phyloP scores from a whole-genome alignment of 2,888 invertebrate genomes.

The Tholera decimalis region DNA sequence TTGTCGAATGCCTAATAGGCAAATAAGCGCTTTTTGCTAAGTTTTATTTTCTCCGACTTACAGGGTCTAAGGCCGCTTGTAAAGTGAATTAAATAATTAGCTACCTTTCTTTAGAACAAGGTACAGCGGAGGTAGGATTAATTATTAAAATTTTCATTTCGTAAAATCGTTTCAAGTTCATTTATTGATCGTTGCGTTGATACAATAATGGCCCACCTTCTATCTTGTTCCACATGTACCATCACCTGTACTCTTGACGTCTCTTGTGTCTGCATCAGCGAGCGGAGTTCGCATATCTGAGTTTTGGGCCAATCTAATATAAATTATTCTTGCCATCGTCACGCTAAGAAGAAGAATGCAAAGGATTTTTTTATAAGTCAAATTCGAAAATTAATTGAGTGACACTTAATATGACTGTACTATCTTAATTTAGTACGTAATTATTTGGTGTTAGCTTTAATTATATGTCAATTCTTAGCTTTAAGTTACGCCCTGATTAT shows the following conservation, averaged over 20 bases:
- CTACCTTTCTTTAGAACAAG: neutral
- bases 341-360: no score
- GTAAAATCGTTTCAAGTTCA: neutral
- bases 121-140: no score
- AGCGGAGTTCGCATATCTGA: no score
- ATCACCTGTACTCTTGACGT: no score
- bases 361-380: neutral
- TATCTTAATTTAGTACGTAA: conserved; percentile 39
- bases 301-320: no score
- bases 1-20: neutral
- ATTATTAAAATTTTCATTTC: neutral
- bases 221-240: no score
- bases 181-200: neutral
- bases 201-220: neutral
- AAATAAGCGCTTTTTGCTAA: neutral
- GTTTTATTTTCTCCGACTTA: neutral
- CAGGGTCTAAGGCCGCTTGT: neutral
- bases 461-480: conserved; percentile 18
- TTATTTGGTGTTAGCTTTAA: conserved; percentile 34
- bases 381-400: neutral
- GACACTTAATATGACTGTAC: conserved; percentile 17
- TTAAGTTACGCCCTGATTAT: conserved; percentile 25
- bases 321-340: no score
- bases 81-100: no score
- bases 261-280: no score